These are phyloP conservation scores for Lycocerus yunnanus DNA, from an alignment of 2,888 invertebrate genomes.

Conservation along the genomic window DNA sequence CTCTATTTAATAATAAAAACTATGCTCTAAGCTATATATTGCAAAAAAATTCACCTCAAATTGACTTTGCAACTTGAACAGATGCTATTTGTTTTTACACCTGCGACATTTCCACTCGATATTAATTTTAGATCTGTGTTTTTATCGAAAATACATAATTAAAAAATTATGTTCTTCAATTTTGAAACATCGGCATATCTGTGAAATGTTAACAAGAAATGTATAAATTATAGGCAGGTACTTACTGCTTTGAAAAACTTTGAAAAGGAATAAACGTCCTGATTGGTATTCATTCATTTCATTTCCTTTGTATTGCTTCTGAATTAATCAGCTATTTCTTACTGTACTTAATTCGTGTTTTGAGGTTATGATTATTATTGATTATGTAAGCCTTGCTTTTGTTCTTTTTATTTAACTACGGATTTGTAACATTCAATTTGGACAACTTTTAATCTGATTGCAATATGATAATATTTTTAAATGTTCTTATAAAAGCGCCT, in stretches of 20 bases:
- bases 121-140: background rate
- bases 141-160: background rate
- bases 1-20: slow-evolving; percentile 15
- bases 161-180: background rate
- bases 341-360: background rate
- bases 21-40: slow-evolving; percentile 7
- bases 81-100: slow-evolving; percentile 14
- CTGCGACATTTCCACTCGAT: slow-evolving; percentile 11
- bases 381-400: background rate
- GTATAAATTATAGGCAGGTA: too few species aligned
- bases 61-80: slow-evolving; percentile 15
- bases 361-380: background rate
- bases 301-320: background rate
- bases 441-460: too few species aligned
- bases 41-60: slow-evolving; percentile 14
- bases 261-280: background rate
- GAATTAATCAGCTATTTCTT: background rate
- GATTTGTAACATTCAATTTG: background rate
- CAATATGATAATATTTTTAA: too few species aligned
- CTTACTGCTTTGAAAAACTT: background rate
- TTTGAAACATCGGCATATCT: too few species aligned
- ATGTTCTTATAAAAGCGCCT: too few species aligned
- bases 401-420: background rate
- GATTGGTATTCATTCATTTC: background rate
- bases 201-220: too few species aligned